phyloP scores from a whole-genome alignment of 2,888 invertebrate genomes.

The Eugnorisma glareosa region DNA sequence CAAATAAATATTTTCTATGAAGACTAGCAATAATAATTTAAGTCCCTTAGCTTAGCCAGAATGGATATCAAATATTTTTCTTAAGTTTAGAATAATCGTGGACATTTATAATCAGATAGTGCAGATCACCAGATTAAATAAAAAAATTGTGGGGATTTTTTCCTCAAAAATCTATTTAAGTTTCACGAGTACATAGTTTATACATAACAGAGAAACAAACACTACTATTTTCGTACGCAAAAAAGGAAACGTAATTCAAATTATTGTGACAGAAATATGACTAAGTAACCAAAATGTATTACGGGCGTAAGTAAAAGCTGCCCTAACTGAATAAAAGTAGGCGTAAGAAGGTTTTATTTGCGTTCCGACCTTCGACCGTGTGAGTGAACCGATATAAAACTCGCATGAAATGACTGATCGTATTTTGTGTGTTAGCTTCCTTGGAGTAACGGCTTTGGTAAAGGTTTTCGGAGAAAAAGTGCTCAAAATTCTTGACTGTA shows the following conservation, averaged over 20 bases:
- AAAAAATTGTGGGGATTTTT: background rate
- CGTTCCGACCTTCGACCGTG: slow-evolving; percentile 54
- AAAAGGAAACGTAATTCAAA: slow-evolving; percentile 36
- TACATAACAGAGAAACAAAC: background rate
- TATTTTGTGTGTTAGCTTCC: slow-evolving; percentile 49
- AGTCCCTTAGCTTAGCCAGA: background rate
- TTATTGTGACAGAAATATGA: slow-evolving; percentile 44
- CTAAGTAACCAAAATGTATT: slow-evolving; percentile 42
- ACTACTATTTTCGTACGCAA: background rate
- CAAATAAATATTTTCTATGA: background rate
- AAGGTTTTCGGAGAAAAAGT: slow-evolving; percentile 33
- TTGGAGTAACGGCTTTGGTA: background rate
- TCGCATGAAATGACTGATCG: slow-evolving; percentile 59
- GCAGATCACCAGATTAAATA: background rate
- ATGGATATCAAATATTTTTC: background rate
- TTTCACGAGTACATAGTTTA: background rate
- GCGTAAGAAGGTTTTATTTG: slow-evolving; percentile 60
- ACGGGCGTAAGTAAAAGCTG: slow-evolving; percentile 33
- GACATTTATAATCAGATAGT: background rate
- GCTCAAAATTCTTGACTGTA: slow-evolving; percentile 29
- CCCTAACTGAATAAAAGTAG: slow-evolving; percentile 59
- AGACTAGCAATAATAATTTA: background rate
- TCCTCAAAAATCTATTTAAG: background rate
- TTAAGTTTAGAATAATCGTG: background rate
- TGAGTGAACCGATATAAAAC: slow-evolving; percentile 58